phyloP scores from a whole-genome alignment of 1,140 invertebrate genomes.

The Triops cancriformis region DNA sequence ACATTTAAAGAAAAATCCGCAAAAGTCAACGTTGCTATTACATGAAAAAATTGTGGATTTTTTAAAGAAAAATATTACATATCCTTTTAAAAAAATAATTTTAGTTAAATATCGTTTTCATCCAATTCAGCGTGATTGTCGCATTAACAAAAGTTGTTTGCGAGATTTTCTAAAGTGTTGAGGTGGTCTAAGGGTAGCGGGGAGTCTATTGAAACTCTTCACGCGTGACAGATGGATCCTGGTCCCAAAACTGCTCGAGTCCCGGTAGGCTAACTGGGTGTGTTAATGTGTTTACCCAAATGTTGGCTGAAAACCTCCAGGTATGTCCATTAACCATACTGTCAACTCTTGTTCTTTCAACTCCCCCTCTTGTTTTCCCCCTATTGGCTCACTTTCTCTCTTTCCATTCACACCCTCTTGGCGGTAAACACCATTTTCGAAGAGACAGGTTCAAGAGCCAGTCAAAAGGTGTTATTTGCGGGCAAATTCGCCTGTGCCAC shows the following conservation, averaged over 20 bases:
- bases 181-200: no score
- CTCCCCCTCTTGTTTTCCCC: neutral
- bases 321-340: constrained; percentile 11
- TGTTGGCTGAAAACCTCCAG: neutral
- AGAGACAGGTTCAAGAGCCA: neutral
- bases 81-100: neutral
- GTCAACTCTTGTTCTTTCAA: neutral
- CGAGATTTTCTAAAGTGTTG: neutral
- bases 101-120: neutral
- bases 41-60: no score
- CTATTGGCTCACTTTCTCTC: neutral
- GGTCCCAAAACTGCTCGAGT: neutral
- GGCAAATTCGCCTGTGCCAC: neutral
- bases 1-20: no score
- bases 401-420: neutral
- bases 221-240: constrained; percentile 6
- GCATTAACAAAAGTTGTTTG: neutral
- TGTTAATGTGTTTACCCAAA: constrained; percentile 11
- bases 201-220: neutral
- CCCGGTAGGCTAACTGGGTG: neutral
- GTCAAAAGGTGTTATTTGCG: neutral
- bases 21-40: no score
- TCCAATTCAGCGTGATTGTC: neutral
- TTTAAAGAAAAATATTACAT: no score
- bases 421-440: constrained; percentile 1